Percentiles rank a stretch among this genome's conserved stretches.
Evolutionary conservation across 1,140 invertebrate genomes (phyloP).

Genomic region (Gryon sp.): DNA sequence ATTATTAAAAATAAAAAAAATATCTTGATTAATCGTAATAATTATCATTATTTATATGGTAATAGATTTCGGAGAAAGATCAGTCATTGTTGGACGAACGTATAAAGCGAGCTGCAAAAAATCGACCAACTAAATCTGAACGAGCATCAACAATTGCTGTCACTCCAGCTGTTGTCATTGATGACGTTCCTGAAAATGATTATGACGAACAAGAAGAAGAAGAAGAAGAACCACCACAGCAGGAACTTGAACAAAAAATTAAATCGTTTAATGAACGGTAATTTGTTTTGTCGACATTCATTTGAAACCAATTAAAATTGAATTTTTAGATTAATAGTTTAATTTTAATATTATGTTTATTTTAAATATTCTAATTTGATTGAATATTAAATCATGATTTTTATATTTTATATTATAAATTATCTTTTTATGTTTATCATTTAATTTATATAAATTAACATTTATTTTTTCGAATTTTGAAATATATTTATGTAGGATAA

Average conservation of each 20-base stretch:
- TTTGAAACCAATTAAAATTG: too few species aligned
- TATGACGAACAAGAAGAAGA: slow-evolving; percentile 74
- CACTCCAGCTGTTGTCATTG: slow-evolving; percentile 56
- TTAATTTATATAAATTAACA: too few species aligned
- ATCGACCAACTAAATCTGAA: slow-evolving; percentile 80
- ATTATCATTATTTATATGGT: slow-evolving; percentile 57
- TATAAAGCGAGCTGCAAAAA: slow-evolving; percentile 92
- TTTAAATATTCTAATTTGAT: slow-evolving; percentile 9
- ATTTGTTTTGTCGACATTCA: too few species aligned
- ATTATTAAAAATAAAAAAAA: background rate
- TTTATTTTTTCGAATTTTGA: too few species aligned
- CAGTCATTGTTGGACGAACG: slow-evolving; percentile 95
- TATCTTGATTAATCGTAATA: background rate
- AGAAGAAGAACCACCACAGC: slow-evolving; percentile 65
- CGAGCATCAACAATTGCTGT: slow-evolving; percentile 67
- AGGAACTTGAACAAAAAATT: slow-evolving; percentile 67
- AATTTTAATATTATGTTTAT: slow-evolving; percentile 38
- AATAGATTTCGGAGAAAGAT: slow-evolving; percentile 95
- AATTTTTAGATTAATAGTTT: too few species aligned
- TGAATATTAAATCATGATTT: too few species aligned
- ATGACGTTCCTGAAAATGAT: slow-evolving; percentile 69
- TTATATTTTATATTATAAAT: too few species aligned
- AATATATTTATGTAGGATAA: too few species aligned
- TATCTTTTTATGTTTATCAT: too few species aligned
- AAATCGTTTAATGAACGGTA: slow-evolving; percentile 69